phyloP scores from a whole-genome alignment of 2,113 vertebrate species.

The Phyllostomus hastatus region DNA sequence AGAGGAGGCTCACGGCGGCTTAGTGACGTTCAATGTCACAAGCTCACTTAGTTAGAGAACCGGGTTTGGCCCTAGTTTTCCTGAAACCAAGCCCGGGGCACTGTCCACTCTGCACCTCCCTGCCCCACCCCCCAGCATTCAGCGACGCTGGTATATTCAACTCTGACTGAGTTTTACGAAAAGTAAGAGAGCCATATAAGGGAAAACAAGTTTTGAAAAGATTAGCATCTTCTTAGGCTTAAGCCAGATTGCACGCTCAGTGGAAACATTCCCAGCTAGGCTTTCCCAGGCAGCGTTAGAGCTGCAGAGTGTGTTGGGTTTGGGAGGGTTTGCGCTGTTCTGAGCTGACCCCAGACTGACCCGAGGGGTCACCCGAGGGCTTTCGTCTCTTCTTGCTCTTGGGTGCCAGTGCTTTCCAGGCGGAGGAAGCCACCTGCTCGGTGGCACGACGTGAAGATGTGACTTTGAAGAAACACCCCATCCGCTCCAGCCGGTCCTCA shows the following conservation, averaged over 20 bases:
- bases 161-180: background rate
- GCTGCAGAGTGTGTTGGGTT: background rate
- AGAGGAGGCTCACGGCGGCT: background rate
- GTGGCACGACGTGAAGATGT: background rate
- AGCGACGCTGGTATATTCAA: constrained; percentile 2
- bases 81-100: background rate
- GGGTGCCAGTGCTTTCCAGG: background rate
- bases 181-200: background rate
- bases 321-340: constrained; percentile 7
- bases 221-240: constrained; percentile 42
- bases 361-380: background rate
- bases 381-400: background rate
- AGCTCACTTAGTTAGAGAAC: background rate
- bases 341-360: background rate
- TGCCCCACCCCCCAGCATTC: background rate
- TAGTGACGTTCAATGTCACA: background rate
- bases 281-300: constrained; percentile 47
- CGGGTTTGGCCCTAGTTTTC: background rate
- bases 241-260: constrained; percentile 25
- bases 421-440: constrained; percentile 1
- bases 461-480: constrained; percentile 18
- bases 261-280: background rate
- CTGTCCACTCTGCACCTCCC: background rate
- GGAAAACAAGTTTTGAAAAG: background rate
- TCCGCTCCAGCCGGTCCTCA: background rate